A percentile compares a stretch with the other conserved stretches of the same genome.
Evolutionary conservation across 1,140 invertebrate genomes (phyloP).

Genomic region (Apis laboriosa): DNA sequence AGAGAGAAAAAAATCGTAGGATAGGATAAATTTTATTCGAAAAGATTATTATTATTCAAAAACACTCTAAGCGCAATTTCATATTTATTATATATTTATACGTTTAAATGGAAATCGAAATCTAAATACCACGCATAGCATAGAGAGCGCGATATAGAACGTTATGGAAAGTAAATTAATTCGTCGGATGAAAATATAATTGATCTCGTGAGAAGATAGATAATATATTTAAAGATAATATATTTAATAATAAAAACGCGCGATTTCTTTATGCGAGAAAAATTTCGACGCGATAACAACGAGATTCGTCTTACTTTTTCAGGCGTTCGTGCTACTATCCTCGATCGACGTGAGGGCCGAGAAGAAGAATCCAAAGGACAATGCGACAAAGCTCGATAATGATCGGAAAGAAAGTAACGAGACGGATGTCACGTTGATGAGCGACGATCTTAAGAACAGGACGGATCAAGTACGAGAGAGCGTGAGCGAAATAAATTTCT

Average conservation of each 20-base stretch:
- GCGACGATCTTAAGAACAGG: conserved; percentile 74
- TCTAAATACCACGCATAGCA: too few species aligned
- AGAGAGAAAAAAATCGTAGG: too few species aligned
- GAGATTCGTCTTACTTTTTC: conserved; percentile 35
- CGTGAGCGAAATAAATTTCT: conserved; percentile 49
- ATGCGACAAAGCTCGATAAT: conserved; percentile 33
- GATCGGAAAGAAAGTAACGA: conserved; percentile 67
- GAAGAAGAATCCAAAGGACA: conserved; percentile 54
- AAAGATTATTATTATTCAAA: too few species aligned
- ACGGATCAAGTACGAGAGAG: conserved; percentile 75
- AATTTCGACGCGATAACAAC: conserved; percentile 9
- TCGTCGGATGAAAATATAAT: neutral
- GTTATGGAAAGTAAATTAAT: too few species aligned
- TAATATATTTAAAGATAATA: too few species aligned
- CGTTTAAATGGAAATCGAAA: too few species aligned
- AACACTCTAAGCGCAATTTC: too few species aligned
- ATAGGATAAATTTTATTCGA: too few species aligned
- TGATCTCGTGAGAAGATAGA: neutral
- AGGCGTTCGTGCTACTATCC: conserved; percentile 59
- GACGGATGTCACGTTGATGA: conserved; percentile 77
- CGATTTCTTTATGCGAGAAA: neutral
- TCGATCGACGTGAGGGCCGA: conserved; percentile 56
- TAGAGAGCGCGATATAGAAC: neutral
- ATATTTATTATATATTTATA: too few species aligned
- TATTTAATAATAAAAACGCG: too few species aligned